phyloP scores from a whole-genome alignment of 2,797 vertebrate genomes.

The Coracias cyanogaster region DNA sequence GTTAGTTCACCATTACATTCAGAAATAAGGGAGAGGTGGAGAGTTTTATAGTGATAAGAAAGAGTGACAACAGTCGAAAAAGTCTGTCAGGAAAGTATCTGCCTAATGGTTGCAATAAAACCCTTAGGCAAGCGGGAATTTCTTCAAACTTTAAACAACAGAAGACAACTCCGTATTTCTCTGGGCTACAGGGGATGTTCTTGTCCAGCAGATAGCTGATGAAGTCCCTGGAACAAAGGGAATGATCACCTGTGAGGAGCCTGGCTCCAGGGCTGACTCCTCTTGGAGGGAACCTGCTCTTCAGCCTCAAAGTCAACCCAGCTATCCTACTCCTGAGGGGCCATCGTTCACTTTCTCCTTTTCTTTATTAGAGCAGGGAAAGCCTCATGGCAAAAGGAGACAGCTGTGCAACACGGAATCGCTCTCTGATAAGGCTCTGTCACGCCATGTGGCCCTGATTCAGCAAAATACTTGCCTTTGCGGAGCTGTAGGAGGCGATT shows the following conservation, averaged over 20 bases:
- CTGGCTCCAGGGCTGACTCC: neutral
- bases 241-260: neutral
- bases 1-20: neutral
- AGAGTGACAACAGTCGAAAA: neutral
- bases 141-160: neutral
- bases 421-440: neutral
- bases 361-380: neutral
- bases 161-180: neutral
- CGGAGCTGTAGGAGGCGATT: fast-evolving
- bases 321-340: fast-evolving
- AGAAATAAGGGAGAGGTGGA: neutral
- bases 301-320: fast-evolving
- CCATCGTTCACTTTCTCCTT: neutral
- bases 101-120: neutral
- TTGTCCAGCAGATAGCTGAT: neutral
- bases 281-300: neutral
- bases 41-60: neutral
- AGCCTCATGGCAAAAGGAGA: neutral
- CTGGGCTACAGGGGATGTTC: neutral
- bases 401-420: neutral
- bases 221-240: neutral
- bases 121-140: neutral
- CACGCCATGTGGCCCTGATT: neutral
- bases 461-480: neutral
- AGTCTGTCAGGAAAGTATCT: neutral